Conservation (phyloP, 2,113 vertebrate species). For the Chlamydotis undulata region DNA sequence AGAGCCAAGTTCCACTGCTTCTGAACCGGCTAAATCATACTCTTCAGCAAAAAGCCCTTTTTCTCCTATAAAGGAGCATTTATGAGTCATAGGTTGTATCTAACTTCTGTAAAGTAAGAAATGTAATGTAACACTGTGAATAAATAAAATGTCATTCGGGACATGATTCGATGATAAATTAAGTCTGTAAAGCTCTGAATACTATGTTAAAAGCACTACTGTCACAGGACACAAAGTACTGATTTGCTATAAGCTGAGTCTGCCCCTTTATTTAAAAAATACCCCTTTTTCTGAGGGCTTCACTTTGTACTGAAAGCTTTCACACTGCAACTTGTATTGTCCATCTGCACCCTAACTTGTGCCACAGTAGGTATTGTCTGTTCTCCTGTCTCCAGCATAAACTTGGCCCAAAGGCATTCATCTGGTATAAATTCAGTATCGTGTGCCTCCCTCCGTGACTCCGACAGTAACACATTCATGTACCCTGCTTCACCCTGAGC, state of each 20-base stretch:
- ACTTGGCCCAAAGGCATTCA: not conserved
- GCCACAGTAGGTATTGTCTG: not conserved
- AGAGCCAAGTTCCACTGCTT: not conserved
- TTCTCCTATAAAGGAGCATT: not conserved
- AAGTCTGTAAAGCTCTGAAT: not conserved
- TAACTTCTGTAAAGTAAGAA: not conserved
- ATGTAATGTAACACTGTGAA: not conserved
- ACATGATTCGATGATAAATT: not conserved
- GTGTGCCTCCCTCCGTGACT: not conserved
- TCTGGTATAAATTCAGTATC: not conserved
- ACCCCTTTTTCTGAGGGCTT: not conserved
- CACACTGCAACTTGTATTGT: not conserved
- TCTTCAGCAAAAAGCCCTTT: not conserved
- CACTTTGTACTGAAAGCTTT: not conserved
- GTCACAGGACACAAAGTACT: rapidly evolving
- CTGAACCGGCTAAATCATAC: not conserved
- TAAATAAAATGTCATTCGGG: not conserved
- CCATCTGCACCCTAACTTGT: not conserved
- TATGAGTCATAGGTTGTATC: not conserved
- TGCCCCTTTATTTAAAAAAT: not conserved
- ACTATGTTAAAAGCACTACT: not conserved
- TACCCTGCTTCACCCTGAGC: not conserved
- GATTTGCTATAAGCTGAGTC: not conserved
- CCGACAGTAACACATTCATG: not conserved
- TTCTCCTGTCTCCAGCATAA: not conserved